phyloP scores from a whole-genome alignment of 2,113 vertebrate species.

The Eleginops maclovinus region DNA sequence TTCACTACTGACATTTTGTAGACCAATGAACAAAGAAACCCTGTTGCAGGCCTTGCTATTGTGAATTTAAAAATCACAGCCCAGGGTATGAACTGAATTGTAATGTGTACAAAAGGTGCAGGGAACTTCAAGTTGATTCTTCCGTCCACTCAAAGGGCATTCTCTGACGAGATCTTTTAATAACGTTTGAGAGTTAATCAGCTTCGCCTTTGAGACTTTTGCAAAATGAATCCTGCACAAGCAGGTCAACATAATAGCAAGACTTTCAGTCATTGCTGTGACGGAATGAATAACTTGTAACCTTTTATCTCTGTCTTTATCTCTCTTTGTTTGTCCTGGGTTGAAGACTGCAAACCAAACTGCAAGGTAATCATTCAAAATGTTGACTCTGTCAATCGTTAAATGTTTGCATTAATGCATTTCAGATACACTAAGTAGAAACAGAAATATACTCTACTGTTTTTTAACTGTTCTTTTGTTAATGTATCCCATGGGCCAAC shows the following conservation, averaged over 20 bases:
- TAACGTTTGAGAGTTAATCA: conserved; percentile 33
- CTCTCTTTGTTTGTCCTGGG: conserved; percentile 14
- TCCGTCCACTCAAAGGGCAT: background rate
- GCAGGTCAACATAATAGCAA: background rate
- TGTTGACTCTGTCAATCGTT: background rate
- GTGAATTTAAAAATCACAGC: background rate
- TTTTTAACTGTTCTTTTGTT: conserved; percentile 8
- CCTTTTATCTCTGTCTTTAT: conserved; percentile 16
- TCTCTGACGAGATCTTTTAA: conserved; percentile 27
- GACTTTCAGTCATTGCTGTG: background rate
- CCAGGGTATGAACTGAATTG: background rate
- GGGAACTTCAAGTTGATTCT: conserved; percentile 10
- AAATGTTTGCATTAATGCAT: background rate
- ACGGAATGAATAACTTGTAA: conserved; percentile 16
- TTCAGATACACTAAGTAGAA: background rate
- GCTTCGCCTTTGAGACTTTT: conserved; percentile 36
- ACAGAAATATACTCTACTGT: background rate
- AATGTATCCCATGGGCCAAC: conserved; percentile 32
- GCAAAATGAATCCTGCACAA: conserved; percentile 15
- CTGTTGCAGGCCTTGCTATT: too few species aligned
- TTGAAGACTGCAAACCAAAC: conserved; percentile 92
- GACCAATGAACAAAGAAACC: background rate
- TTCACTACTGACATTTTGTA: background rate
- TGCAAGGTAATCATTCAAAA: conserved; percentile 88
- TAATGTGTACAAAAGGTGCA: background rate